These are phyloP conservation scores for Fringilla coelebs DNA, from an alignment of 2,797 vertebrate genomes.

Conservation along the genomic window DNA sequence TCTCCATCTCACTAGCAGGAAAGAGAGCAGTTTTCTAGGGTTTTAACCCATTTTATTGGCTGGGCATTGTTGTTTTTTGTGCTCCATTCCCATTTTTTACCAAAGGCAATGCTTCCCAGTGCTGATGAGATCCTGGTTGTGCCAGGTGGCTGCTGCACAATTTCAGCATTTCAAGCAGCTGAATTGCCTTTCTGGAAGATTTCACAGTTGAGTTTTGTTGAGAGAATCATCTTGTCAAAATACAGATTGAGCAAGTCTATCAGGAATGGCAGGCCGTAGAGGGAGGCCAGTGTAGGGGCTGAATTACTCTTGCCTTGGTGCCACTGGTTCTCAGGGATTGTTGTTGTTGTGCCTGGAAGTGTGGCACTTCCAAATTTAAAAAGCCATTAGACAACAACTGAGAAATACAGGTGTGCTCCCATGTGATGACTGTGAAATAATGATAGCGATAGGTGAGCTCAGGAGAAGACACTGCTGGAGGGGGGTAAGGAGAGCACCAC, in stretches of 20 bases:
- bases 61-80: not conserved
- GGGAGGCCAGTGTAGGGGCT: not conserved
- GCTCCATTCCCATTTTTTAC: not conserved
- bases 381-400: not conserved
- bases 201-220: not conserved
- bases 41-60: not conserved
- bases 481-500: not conserved
- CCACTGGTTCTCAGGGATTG: not conserved
- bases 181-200: not conserved
- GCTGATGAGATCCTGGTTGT: not conserved
- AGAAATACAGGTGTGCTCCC: not conserved
- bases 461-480: not conserved
- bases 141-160: not conserved
- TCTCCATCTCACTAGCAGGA: not conserved
- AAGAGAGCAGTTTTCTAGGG: not conserved
- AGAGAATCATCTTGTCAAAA: not conserved
- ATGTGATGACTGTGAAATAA: not conserved
- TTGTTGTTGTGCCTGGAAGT: not conserved
- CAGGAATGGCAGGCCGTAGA: not conserved
- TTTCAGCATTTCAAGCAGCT: not conserved
- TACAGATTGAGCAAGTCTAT: not conserved
- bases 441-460: not conserved
- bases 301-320: not conserved
- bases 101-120: not conserved
- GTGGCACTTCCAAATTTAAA: not conserved